Conservation (phyloP, 2,113 vertebrate species). For the Lepus timidus region DNA sequence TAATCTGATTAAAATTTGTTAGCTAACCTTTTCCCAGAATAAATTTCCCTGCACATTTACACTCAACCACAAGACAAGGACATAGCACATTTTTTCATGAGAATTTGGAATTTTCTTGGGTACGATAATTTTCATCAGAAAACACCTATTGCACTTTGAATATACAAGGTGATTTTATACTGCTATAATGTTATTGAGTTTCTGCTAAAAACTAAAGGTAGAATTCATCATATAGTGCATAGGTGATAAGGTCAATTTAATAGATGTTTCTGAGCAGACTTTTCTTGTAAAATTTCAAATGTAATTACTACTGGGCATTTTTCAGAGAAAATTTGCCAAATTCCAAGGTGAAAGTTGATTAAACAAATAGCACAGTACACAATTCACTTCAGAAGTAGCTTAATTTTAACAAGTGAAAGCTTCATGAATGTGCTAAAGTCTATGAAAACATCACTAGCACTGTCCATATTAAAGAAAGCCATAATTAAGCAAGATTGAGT, state of each 20-base stretch:
- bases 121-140: conserved; percentile 13
- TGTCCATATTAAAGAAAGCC: conserved; percentile 33
- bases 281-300: conserved; percentile 51
- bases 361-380: not conserved
- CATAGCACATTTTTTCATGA: not conserved
- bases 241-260: not conserved
- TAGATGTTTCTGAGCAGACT: conserved; percentile 36
- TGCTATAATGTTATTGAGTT: not conserved
- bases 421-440: not conserved
- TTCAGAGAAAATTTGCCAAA: conserved; percentile 11
- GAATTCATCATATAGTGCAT: not conserved
- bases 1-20: conserved; percentile 46
- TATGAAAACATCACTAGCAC: conserved; percentile 28
- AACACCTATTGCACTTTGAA: conserved; percentile 1
- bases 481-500: conserved; percentile 5
- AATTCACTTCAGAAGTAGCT: conserved; percentile 43
- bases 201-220: not conserved
- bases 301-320: not conserved
- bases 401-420: conserved; percentile 57
- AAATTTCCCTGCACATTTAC: not conserved
- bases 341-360: conserved; percentile 27
- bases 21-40: conserved; percentile 7
- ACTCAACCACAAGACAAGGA: conserved; percentile 23
- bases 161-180: conserved; percentile 35
- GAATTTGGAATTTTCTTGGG: conserved; percentile 49